Evolutionary conservation across 1,140 invertebrate species (phyloP), one percentile per base, ranked within the genome.

Genomic region (Neoseiulus cucumeris): DNA sequence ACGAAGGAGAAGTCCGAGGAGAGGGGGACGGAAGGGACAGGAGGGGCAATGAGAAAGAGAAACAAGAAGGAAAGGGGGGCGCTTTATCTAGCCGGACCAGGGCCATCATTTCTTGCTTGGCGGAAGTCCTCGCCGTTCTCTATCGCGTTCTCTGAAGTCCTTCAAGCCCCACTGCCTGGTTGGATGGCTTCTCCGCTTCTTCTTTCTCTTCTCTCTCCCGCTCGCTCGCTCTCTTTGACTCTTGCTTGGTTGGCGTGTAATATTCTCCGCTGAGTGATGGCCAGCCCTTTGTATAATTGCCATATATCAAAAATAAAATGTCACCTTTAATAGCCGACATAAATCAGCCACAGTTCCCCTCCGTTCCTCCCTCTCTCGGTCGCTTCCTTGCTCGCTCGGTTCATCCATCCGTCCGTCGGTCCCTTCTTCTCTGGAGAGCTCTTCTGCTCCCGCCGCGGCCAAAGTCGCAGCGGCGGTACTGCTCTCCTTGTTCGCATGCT

Each of bases 251-350:
- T 59, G 51, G 51, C 51, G 25, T 59, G 51, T 59, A 59, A 59
- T 59, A 59, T 59, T 59, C 51, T 17, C 51, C 51, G 51, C 51
- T 59, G 51, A 59, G 51, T 59, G 51, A 59, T 59, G 51, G 51
- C 51, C 51, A 59, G 51, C 51, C 51, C 51, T 59, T 59, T 59
- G 51, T 59, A 59, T 59, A 59, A 59, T 59, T 59, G 51, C 51
- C 51, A 59, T 59, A 59, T 59, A 59, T 59, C 51, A 59, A 59
- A 59, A 59, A 59, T 59, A 59, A 59, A 59, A 25, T 59, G 51
- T 59, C 51, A 59, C 51, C 51, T 59, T 59, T 59, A 59, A 59
- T 59, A 59, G 51, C 51, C 51, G 51, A 59, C 51, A 59, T 59
- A 59, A 59, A 59, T 59, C 51, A 59, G 51, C 51, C 51, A 33